Percentiles rank a stretch among this genome's conserved stretches.
These are phyloP conservation scores for Calypte anna DNA, from an alignment of 2,113 vertebrate species.

Conservation along the genomic window DNA sequence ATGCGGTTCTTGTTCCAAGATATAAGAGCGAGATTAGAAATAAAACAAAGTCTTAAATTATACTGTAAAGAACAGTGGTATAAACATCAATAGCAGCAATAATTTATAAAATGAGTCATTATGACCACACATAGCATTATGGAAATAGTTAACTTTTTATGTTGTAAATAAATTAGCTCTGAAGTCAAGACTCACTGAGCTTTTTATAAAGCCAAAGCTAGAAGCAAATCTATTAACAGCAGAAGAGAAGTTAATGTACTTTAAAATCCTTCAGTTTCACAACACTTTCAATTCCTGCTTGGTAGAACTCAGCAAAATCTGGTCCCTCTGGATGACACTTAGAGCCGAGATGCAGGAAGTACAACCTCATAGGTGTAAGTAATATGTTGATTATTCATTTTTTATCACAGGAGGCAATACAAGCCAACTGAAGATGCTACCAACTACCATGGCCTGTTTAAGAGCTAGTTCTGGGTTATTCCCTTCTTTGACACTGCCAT, in stretches of 20 bases:
- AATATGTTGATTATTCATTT: slow-evolving; percentile 62
- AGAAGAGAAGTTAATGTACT: not conserved
- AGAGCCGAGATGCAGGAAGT: slow-evolving; percentile 28
- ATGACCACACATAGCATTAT: not conserved
- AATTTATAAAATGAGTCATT: not conserved
- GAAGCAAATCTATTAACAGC: not conserved
- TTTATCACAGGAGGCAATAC: slow-evolving; percentile 35
- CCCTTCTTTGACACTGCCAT: not conserved
- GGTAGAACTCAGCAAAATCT: slow-evolving; percentile 55
- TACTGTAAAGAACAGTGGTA: not conserved
- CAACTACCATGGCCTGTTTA: not conserved
- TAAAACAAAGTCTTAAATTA: not conserved
- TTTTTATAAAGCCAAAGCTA: not conserved
- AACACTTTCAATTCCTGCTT: slow-evolving; percentile 33
- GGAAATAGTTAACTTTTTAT: not conserved
- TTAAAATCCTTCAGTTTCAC: not conserved
- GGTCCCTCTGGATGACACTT: slow-evolving; percentile 20
- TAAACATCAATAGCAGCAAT: not conserved
- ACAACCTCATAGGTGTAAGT: slow-evolving; percentile 45
- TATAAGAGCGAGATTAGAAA: not conserved
- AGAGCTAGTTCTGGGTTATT: not conserved
- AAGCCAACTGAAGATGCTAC: not conserved
- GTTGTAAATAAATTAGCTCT: not conserved
- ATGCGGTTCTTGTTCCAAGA: not conserved
- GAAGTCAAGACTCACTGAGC: not conserved